Evolutionary conservation across 2,888 invertebrate genomes (phyloP).

Genomic region (Abscondita cerata): DNA sequence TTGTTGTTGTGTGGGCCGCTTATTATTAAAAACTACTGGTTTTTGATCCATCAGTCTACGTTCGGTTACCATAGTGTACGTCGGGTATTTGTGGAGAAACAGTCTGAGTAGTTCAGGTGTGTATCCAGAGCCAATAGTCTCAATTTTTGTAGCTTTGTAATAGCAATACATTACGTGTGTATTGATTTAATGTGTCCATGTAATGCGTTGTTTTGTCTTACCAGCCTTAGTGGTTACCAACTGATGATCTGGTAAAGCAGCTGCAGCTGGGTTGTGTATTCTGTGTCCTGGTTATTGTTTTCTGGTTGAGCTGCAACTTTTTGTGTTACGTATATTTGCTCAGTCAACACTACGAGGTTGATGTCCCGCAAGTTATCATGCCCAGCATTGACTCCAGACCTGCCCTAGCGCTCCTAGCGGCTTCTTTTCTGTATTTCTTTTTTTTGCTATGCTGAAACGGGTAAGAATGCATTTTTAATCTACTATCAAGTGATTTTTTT

Average conservation of each 20-base stretch:
- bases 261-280: background rate
- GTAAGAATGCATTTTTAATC: too few relatives aligned
- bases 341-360: too few relatives aligned
- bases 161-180: background rate
- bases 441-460: too few relatives aligned
- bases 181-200: background rate
- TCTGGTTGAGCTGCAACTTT: too few relatives aligned
- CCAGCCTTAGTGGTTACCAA: constrained; percentile 4
- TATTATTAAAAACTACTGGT: background rate
- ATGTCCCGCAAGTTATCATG: too few relatives aligned
- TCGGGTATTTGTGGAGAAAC: background rate
- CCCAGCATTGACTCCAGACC: too few relatives aligned
- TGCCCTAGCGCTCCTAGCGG: too few relatives aligned
- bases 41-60: background rate
- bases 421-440: too few relatives aligned
- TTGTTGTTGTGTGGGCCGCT: too few relatives aligned
- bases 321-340: too few relatives aligned
- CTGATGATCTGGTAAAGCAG: background rate
- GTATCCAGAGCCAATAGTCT: background rate
- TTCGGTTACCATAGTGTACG: background rate
- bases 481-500: too few relatives aligned
- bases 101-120: constrained; percentile 1
- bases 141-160: background rate
- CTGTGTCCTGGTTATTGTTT: too few relatives aligned
- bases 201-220: background rate